Conservation (phyloP, 2,113 vertebrate species). For the Bubalus kerabau region DNA sequence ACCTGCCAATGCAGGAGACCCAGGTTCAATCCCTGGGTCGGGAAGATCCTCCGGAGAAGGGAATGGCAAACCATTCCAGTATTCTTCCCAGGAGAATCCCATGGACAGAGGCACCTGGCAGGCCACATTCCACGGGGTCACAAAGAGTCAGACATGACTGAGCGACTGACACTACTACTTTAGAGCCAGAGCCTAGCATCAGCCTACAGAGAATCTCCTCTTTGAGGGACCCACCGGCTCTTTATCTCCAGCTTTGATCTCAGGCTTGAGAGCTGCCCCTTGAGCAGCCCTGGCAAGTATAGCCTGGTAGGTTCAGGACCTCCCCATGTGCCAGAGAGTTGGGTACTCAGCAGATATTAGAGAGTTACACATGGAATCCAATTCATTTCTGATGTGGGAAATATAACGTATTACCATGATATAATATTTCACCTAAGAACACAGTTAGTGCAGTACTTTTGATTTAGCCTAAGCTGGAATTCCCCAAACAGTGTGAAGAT, state of each 20-base stretch:
- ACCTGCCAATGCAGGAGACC: not conserved
- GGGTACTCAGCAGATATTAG: not conserved
- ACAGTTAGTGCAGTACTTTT: not conserved
- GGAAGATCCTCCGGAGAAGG: not conserved
- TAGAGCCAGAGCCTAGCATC: not conserved
- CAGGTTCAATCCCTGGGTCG: fast-evolving
- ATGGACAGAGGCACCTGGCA: not conserved
- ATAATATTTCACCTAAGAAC: not conserved
- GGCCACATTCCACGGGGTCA: fast-evolving
- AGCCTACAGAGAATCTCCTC: not conserved
- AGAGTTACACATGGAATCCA: not conserved
- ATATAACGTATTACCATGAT: not conserved
- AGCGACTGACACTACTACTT: fast-evolving
- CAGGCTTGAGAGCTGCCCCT: not conserved
- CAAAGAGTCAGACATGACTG: not conserved
- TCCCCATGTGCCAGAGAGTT: fast-evolving
- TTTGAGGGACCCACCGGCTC: not conserved
- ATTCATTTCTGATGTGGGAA: not conserved
- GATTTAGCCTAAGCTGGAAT: not conserved
- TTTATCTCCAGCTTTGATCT: not conserved
- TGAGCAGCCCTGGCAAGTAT: not conserved
- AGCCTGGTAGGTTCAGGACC: not conserved
- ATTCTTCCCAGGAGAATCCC: not conserved
- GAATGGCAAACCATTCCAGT: not conserved
- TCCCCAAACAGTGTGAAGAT: not conserved